Percentiles rank a stretch among this genome's conserved stretches.
These are phyloP conservation scores for Oxyura jamaicensis DNA, from an alignment of 2,113 vertebrate species.

Conservation along the genomic window DNA sequence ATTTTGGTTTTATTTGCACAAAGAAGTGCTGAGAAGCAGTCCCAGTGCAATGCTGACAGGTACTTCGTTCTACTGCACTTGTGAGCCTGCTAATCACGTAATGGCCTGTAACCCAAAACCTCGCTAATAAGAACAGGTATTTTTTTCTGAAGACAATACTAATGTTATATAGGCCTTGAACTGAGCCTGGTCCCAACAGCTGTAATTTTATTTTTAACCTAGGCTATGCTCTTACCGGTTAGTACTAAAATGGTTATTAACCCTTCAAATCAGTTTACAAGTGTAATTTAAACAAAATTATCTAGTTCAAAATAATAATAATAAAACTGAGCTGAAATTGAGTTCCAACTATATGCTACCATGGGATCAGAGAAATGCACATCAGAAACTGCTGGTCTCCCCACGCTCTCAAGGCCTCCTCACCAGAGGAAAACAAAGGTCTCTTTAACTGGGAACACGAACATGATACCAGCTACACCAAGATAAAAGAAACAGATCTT, in stretches of 20 bases:
- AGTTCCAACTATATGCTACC: background rate
- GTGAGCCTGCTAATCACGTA: background rate
- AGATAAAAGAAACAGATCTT: constrained; percentile 18
- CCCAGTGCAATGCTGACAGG: background rate
- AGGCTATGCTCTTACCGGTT: constrained; percentile 25
- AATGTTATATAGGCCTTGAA: constrained; percentile 21
- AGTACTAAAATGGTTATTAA: constrained; percentile 46
- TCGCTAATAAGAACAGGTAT: background rate
- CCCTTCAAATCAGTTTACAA: constrained; percentile 33
- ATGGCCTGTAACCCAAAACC: constrained; percentile 6
- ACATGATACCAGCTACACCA: background rate
- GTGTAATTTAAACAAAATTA: constrained; percentile 29
- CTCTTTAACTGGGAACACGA: constrained; percentile 11
- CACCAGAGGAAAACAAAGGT: background rate
- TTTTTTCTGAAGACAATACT: constrained; percentile 12
- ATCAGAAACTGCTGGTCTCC: background rate
- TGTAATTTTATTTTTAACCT: constrained; percentile 61
- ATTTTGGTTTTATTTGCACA: background rate
- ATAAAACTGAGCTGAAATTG: background rate
- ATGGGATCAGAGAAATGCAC: background rate
- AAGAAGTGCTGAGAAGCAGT: background rate
- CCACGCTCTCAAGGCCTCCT: background rate
- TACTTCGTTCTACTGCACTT: background rate
- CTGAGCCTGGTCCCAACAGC: constrained; percentile 6
- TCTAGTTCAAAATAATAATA: background rate